These are phyloP conservation scores for Ashinkailepas kermadecensis DNA, from an alignment of 2,888 invertebrate genomes.

Conservation along the genomic window DNA sequence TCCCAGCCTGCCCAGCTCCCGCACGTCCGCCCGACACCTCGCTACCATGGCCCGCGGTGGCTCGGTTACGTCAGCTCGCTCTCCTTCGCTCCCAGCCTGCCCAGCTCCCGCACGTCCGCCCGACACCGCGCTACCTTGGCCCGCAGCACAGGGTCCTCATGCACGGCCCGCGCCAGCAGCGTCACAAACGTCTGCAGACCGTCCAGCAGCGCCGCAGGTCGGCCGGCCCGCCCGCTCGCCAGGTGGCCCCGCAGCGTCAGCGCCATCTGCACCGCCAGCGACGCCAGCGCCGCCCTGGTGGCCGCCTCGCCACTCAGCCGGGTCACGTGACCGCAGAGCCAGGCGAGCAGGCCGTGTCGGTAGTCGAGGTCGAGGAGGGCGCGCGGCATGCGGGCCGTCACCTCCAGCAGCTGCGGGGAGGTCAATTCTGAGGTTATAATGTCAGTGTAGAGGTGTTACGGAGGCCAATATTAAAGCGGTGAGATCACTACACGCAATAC, in stretches of 20 bases:
- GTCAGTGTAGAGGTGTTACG: no score
- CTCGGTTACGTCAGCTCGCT: background rate
- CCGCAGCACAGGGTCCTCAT: background rate
- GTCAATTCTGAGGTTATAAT: no score
- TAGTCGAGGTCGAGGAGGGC: background rate
- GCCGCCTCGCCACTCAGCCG: background rate
- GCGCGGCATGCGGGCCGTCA: background rate
- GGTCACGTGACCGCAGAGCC: background rate
- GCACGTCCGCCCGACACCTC: no score
- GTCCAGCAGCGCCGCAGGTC: background rate
- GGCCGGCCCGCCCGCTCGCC: background rate
- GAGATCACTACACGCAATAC: no score
- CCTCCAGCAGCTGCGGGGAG: background rate
- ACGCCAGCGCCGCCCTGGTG: background rate
- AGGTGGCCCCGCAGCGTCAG: background rate
- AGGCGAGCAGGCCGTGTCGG: background rate
- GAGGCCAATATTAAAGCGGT: no score
- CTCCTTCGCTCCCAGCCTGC: background rate
- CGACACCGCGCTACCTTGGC: background rate
- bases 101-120: background rate
- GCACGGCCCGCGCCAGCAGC: background rate
- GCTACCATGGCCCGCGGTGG: no score
- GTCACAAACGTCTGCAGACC: background rate
- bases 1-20: background rate
- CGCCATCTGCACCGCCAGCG: background rate